Evolutionary conservation across 1,140 invertebrate species (phyloP).

Genomic region (Eumaeus atala): DNA sequence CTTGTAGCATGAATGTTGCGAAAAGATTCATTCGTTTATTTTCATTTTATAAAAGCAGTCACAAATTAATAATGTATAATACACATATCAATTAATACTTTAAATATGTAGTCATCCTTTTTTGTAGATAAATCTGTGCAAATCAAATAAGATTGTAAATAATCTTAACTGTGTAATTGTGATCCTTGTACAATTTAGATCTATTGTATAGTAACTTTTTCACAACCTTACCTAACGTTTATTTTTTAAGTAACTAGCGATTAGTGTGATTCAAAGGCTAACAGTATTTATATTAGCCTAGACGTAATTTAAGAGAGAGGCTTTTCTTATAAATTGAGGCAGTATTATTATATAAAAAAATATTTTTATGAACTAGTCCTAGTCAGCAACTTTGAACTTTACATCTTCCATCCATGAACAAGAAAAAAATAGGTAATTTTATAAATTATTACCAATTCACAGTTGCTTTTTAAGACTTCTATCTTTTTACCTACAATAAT

Average conservation of each 20-base stretch:
- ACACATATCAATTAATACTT: too few relatives aligned
- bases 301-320: conserved; percentile 2
- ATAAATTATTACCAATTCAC: too few relatives aligned
- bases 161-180: conserved; percentile 22
- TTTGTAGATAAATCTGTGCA: background rate
- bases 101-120: too few relatives aligned
- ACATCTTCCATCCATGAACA: too few relatives aligned
- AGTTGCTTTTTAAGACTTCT: too few relatives aligned
- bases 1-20: too few relatives aligned
- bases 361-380: background rate
- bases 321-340: background rate
- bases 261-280: conserved; percentile 7
- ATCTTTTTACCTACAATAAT: too few relatives aligned
- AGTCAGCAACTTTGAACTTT: too few relatives aligned
- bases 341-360: conserved; percentile 1
- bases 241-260: conserved; percentile 22
- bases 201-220: conserved; percentile 38
- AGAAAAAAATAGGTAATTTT: too few relatives aligned
- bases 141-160: conserved; percentile 19
- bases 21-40: too few relatives aligned
- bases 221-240: conserved; percentile 17
- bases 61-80: too few relatives aligned
- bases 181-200: conserved; percentile 48
- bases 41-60: too few relatives aligned
- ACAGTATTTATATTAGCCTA: conserved; percentile 4